Evolutionary conservation across 2,113 vertebrate genomes (phyloP).

Genomic region (Nycticorax nycticorax): DNA sequence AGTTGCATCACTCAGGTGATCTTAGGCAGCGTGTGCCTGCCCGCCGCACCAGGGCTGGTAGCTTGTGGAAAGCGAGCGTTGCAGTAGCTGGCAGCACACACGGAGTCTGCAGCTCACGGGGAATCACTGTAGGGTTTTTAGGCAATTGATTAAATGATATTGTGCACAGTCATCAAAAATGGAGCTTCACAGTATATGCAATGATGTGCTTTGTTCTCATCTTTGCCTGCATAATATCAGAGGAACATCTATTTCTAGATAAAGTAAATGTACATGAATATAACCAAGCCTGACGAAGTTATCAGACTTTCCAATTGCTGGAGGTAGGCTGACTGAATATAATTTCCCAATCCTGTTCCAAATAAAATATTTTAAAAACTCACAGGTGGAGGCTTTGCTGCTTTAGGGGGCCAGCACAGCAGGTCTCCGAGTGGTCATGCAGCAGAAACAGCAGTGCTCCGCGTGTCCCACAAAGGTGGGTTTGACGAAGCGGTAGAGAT

Average conservation of each 20-base stretch:
- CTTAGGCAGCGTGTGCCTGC: accelerated
- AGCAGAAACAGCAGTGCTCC: not conserved
- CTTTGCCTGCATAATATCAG: not conserved
- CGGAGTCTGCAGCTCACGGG: not conserved
- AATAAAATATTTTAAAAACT: not conserved
- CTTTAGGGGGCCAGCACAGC: not conserved
- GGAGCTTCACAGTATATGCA: not conserved
- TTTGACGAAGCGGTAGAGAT: not conserved
- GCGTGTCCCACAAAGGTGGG: not conserved
- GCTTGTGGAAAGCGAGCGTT: not conserved
- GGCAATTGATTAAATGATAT: not conserved
- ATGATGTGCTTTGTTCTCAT: not conserved
- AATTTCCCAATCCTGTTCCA: not conserved
- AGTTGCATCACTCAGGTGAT: not conserved
- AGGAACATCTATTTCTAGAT: not conserved
- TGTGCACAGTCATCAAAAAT: not conserved
- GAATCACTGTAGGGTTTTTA: not conserved
- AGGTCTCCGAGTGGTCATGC: not conserved
- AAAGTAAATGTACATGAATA: not conserved
- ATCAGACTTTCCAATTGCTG: not conserved
- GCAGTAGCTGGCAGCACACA: not conserved
- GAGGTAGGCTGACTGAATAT: not conserved
- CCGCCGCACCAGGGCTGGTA: not conserved
- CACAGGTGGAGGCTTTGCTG: not conserved
- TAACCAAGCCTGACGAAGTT: not conserved